Evolutionary conservation across 2,888 invertebrate species (phyloP), one percentile per base, ranked within the genome.

Genomic region (Drosophila ustulata): DNA sequence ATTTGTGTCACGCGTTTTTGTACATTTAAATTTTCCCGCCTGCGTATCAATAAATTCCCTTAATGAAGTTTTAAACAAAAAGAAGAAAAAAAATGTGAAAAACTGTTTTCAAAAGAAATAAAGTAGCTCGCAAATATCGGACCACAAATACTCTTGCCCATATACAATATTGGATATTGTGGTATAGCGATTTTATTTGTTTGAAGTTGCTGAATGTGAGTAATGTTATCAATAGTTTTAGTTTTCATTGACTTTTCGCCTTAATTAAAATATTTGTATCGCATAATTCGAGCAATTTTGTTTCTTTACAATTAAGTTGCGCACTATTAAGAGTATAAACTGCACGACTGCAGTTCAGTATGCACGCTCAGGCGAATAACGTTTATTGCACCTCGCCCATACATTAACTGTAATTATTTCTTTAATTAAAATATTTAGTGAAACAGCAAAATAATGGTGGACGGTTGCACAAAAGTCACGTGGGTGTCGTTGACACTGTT

Each of bases 361-460:
- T 56, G 57, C 59, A 30, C 64, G 51, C 11, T 5, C 45, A 39
- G 13, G 32, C 34, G 46, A 13, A 34, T 11, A 43, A 61, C 49
- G 55, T 71, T 63, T 56, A 46, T 52, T 61, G 37, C 63, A 52
- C 53, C 23, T 61, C 64, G 56, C 11, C 53, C 76, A 66, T 72
- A 65, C 83, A 86, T 86, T 86, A 78, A 80, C 80, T 71, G 66
- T 86, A 83, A 83, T 83, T 83, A 88, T 83, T 88, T 83, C 87
- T 83, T 86, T 88, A 88, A 83, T 83, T 83, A 83, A 83, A 86
- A 83, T 88, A 83, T 82, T 86, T 82, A 82, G 77, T 52, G 51
- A 67, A 64, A 71, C 59, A 61, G 57, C 77, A 56, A 51, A 64
- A 57, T 63, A n/a, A 53, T 61, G 64, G 57, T 71, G 77, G 62